A percentile compares a stretch with the other conserved stretches of the same genome.
These are phyloP conservation scores for Pyrrhura leucotis DNA, from an alignment of 2,797 vertebrate species.

Conservation along the genomic window DNA sequence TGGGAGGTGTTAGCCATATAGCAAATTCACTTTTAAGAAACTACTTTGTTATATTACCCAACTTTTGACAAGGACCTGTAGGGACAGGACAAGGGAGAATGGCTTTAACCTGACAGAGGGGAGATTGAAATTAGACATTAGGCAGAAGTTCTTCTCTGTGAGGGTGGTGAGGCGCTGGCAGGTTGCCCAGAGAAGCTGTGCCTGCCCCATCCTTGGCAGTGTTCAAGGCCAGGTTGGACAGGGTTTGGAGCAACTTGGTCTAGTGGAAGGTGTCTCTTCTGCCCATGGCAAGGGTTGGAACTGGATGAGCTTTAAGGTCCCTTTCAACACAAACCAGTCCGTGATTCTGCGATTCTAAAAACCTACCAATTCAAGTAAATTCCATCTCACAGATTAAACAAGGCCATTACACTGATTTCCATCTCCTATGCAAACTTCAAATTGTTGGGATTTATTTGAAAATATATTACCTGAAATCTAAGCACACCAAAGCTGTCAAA, in stretches of 20 bases:
- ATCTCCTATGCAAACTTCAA: not conserved
- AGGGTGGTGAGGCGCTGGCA: not conserved
- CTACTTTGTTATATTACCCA: not conserved
- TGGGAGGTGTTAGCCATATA: not conserved
- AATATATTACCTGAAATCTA: not conserved
- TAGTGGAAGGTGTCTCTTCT: not conserved
- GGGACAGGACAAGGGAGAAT: not conserved
- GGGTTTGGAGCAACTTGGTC: not conserved
- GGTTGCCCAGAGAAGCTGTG: not conserved
- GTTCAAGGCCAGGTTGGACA: not conserved
- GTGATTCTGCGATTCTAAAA: not conserved
- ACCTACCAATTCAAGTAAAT: not conserved
- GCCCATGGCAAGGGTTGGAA: not conserved
- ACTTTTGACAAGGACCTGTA: not conserved
- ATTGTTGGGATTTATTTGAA: not conserved
- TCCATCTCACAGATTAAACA: not conserved
- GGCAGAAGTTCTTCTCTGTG: not conserved
- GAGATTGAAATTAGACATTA: not conserved
- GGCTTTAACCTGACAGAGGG: not conserved
- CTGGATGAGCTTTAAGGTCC: not conserved
- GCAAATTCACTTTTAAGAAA: not conserved
- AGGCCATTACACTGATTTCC: not conserved
- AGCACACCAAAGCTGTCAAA: not conserved
- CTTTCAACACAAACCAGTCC: not conserved
- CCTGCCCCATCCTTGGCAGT: not conserved